Evolutionary conservation across 1,140 invertebrate species (phyloP).

Genomic region (Papilio polytes): DNA sequence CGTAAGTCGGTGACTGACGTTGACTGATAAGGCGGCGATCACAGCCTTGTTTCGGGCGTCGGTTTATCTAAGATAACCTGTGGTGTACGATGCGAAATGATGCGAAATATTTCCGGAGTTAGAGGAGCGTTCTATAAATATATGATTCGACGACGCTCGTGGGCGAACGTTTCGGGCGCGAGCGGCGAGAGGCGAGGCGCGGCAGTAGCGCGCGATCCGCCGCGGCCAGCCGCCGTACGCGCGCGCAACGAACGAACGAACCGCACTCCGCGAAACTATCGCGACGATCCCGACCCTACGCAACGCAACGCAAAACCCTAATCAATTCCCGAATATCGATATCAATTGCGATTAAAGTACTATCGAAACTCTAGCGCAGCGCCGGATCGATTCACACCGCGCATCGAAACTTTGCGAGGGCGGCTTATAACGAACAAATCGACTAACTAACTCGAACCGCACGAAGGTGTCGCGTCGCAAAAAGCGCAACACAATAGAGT

Average conservation of each 20-base stretch:
- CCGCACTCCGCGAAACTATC: conserved; percentile 72
- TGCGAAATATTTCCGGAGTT: conserved; percentile 83
- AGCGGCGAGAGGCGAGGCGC: conserved; percentile 59
- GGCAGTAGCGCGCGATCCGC: conserved; percentile 79
- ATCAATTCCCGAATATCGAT: conserved; percentile 47
- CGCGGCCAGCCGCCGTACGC: conserved; percentile 78
- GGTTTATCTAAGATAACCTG: conserved; percentile 71
- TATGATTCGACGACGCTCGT: conserved; percentile 77
- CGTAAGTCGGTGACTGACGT: background rate
- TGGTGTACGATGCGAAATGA: conserved; percentile 79
- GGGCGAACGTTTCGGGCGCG: conserved; percentile 78
- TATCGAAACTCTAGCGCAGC: conserved; percentile 46
- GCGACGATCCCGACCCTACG: conserved; percentile 63
- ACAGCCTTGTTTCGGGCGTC: conserved; percentile 50
- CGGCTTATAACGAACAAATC: conserved; percentile 82
- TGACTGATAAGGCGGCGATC: conserved; percentile 13
- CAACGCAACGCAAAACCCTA: conserved; percentile 1
- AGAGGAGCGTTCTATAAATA: conserved; percentile 82
- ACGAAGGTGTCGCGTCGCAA: conserved; percentile 81
- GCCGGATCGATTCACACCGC: conserved; percentile 53
- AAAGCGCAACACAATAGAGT: conserved; percentile 83
- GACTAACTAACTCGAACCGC: conserved; percentile 81
- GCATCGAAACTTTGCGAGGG: conserved; percentile 66
- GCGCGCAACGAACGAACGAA: conserved; percentile 82
- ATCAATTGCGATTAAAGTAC: conserved; percentile 48